Evolutionary conservation across 1,140 invertebrate genomes (phyloP), one percentile per base, ranked within the genome.

Genomic region (Pomacea maculata): DNA sequence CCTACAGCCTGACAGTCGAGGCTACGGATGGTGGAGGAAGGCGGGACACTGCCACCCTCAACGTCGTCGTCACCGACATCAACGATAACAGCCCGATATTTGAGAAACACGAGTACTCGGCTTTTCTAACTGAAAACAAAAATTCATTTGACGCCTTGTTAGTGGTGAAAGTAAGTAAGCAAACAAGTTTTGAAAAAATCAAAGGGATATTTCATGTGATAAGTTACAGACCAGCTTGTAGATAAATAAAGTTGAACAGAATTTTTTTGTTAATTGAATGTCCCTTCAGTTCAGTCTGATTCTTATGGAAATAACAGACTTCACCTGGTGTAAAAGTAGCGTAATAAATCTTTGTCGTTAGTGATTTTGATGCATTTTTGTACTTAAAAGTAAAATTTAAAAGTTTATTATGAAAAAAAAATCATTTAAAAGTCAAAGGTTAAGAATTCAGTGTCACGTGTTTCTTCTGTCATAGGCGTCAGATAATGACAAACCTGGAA

Each of bases 1-100:
- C 95, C 8, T 96, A 97, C 92, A 97, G 95, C 91, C 91, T 99
- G 8, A 98, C 96, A 0, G 95, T 98, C 0, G 97, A 98, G 90
- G 97, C 97, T 1, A 92, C 96, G 83, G 97, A 98, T 89, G 95
- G 96, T 7, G 93, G 93, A 84, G 96, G 96, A 71, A 70, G 81
- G 34, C 75, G 68, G 63, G 81, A 29, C 29, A 81, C 82, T 34
- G 75, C 80, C 25, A 80, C 79, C 52, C 71, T 85, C 54, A 79
- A 64, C n/a, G 68, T 87, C 34, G 34, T 17, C 10, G n/a, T 87
- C 55, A 75, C 67, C 45, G 84, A 87, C 70, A 52, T 78, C n/a
- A 88, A 88, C 78, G 87, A 88, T 76, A 83, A 87, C 67, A 0
- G 80, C 12, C 87, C 87, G 17, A 34, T 72, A 29, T 88, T 88